Evolutionary conservation across 2,113 vertebrate species (phyloP), one percentile per base, ranked within the genome.

Genomic region (Microtus pennsylvanicus): DNA sequence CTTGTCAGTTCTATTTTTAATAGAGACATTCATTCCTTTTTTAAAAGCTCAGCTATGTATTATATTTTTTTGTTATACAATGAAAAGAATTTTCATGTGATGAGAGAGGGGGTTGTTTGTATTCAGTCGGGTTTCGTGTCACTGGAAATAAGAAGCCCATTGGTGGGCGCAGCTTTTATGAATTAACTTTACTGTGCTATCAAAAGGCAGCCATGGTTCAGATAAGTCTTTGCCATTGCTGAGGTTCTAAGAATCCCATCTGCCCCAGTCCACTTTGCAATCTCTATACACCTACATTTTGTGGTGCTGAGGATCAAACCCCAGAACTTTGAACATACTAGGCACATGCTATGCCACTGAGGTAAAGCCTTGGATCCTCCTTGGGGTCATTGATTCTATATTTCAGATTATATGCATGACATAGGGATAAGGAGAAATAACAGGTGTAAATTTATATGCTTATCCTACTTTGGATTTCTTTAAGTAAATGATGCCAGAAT

Each of bases 171-270:
- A 12, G 26, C 30, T 55, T 63, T 61, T 52, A n/a, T 52, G 63
- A 47, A n/a, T n/a, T 89, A 33, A n/a, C 78, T 91, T 85, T 45
- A 74, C 58, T 55, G 61, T 92, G 16, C 5, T 87, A 45, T 74
- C n/a, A 67, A 96, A 93, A 85, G 50, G 42, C 24, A 76, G 13
- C 30, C 7, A 3, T 12, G 50, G 42, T 82, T 65, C 11, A 70
- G 87, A 55, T 38, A 58, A 58, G 55, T 77, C 81, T 42, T 89
- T 81, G 38, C 26, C 35, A 63, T 80, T 52, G 89, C 58, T 81
- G 63, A 42, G 58, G 67, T 89, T 96, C 58, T 91, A 87, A 89
- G 52, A 81, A 69, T 88, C 38, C 88, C 77, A 90, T 50, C 45
- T 11, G 87, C 69, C 52, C 2, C 77, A 72, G 77, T 67, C 11